Conservation (phyloP, 2,797 vertebrate species). For the Falco peregrinus region DNA sequence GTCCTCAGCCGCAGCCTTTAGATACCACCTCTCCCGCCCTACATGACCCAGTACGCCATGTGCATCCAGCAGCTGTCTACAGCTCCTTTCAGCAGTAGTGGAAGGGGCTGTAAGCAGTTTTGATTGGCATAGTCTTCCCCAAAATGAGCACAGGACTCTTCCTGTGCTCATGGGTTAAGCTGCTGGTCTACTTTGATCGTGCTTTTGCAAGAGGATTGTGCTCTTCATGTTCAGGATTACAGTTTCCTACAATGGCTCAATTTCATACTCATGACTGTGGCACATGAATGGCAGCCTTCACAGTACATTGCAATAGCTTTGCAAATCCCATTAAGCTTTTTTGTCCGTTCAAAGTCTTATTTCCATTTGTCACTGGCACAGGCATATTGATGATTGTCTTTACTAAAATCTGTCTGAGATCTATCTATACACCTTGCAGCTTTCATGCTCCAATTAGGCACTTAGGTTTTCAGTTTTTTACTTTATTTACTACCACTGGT, state of each 20-base stretch:
- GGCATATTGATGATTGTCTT: not conserved
- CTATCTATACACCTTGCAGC: not conserved
- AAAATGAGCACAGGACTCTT: not conserved
- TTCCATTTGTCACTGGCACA: not conserved
- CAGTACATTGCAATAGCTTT: not conserved
- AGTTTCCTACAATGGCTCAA: not conserved
- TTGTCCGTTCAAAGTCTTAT: not conserved
- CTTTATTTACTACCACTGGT: not conserved
- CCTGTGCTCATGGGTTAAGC: not conserved
- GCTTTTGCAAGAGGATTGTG: not conserved
- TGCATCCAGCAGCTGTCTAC: not conserved
- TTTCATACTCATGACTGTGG: not conserved
- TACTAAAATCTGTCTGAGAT: not conserved
- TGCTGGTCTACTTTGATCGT: not conserved
- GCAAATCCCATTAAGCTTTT: not conserved
- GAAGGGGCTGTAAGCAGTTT: not conserved
- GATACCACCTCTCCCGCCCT: rapidly evolving
- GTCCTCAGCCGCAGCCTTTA: not conserved
- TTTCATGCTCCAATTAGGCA: not conserved
- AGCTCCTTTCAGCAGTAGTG: not conserved
- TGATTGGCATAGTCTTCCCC: not conserved
- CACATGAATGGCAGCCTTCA: not conserved
- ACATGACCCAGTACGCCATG: rapidly evolving
- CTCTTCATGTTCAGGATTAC: not conserved
- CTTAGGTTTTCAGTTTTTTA: not conserved